A percentile compares a stretch with the other conserved stretches of the same genome.
Conservation (phyloP, 2,113 vertebrate genomes). For the Menura novaehollandiae region DNA sequence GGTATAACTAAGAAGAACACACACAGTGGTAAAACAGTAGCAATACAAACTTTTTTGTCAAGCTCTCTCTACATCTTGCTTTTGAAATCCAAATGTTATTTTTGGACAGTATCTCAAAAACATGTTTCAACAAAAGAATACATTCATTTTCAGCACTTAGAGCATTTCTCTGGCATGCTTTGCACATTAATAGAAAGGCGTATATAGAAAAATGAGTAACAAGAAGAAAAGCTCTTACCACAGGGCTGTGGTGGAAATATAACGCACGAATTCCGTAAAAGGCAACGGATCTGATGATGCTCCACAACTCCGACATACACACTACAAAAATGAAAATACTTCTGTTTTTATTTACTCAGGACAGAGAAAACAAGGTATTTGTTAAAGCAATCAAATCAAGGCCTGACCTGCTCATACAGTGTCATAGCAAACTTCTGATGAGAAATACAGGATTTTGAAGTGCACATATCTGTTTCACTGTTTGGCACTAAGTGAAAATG, state of each 20-base stretch:
- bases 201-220: not conserved
- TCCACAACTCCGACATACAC: constrained; percentile 93
- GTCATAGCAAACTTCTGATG: constrained; percentile 99
- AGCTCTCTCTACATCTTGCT: not conserved
- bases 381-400: not conserved
- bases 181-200: not conserved
- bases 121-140: not conserved
- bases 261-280: constrained; percentile 95
- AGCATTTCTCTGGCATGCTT: not conserved
- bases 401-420: constrained; percentile 92
- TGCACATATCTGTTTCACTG: constrained; percentile 87
- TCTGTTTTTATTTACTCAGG: not conserved
- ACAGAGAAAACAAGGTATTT: not conserved
- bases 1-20: not conserved
- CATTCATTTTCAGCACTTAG: not conserved
- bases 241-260: constrained; percentile 94
- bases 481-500: constrained; percentile 93
- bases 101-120: not conserved
- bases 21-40: not conserved
- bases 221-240: constrained; percentile 79
- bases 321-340: constrained; percentile 68
- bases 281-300: constrained; percentile 95
- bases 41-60: not conserved
- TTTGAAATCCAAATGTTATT: not conserved
- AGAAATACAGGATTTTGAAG: constrained; percentile 94